Percentiles rank a stretch among this genome's conserved stretches.
Evolutionary conservation across 2,113 vertebrate genomes (phyloP).

Genomic region (Vireo altiloquus): DNA sequence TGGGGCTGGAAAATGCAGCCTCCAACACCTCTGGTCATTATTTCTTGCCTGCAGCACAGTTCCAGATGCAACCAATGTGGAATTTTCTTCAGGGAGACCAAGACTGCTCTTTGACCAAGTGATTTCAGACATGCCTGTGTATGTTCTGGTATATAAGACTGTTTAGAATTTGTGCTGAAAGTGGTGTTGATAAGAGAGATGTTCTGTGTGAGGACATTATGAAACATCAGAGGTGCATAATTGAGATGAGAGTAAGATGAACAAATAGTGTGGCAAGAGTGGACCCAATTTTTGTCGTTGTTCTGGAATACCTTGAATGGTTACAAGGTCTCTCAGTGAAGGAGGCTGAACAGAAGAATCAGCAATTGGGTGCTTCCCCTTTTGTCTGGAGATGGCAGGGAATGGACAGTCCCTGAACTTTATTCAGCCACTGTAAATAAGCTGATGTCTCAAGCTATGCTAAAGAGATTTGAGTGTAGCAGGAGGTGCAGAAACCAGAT

Average conservation of each 20-base stretch:
- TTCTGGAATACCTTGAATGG: background rate
- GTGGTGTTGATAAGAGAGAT: background rate
- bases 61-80: no score
- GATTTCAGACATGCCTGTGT: background rate
- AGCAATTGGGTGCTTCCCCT: background rate
- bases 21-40: background rate
- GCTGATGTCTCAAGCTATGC: background rate
- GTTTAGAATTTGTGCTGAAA: background rate
- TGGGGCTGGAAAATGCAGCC: background rate
- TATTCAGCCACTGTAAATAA: background rate
- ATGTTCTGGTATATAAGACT: background rate
- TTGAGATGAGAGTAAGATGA: background rate
- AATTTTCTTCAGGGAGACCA: background rate
- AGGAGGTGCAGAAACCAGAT: background rate
- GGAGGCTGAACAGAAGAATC: background rate
- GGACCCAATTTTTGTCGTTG: background rate
- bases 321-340: background rate
- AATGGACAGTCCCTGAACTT: background rate
- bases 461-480: background rate
- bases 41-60: background rate
- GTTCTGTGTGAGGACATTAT: background rate
- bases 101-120: background rate
- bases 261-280: background rate
- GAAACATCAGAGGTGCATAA: background rate
- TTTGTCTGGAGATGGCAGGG: background rate